Conservation (phyloP, 2,113 vertebrate genomes). For the Upupa epops region DNA sequence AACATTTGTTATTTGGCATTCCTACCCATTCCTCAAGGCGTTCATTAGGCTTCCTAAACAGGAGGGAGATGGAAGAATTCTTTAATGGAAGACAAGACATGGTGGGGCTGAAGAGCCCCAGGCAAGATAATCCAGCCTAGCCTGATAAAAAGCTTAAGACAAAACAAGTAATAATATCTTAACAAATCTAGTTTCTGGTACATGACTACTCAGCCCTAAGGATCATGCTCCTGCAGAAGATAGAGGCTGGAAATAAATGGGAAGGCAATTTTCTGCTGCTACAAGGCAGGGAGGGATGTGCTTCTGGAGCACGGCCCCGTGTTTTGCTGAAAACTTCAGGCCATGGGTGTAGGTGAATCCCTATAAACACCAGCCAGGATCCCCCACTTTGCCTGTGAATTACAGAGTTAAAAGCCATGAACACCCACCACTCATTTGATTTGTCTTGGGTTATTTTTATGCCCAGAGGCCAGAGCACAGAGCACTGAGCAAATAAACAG, state of each 20-base stretch:
- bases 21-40: background rate
- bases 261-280: background rate
- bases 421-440: background rate
- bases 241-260: background rate
- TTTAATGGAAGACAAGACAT: background rate
- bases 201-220: background rate
- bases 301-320: background rate
- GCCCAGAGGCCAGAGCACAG: background rate
- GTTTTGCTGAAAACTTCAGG: background rate
- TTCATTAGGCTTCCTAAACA: background rate
- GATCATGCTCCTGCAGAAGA: background rate
- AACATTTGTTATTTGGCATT: background rate
- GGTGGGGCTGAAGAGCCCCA: background rate
- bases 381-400: background rate
- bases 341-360: background rate
- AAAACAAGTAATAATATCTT: background rate
- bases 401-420: background rate
- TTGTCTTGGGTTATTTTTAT: background rate
- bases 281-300: background rate
- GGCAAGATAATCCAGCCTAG: background rate
- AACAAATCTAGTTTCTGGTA: background rate
- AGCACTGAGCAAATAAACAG: background rate
- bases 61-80: background rate
- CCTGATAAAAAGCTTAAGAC: background rate
- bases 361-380: accelerated